Evolutionary conservation across 2,888 invertebrate species (phyloP).

Genomic region (Erpobdella octoculata): DNA sequence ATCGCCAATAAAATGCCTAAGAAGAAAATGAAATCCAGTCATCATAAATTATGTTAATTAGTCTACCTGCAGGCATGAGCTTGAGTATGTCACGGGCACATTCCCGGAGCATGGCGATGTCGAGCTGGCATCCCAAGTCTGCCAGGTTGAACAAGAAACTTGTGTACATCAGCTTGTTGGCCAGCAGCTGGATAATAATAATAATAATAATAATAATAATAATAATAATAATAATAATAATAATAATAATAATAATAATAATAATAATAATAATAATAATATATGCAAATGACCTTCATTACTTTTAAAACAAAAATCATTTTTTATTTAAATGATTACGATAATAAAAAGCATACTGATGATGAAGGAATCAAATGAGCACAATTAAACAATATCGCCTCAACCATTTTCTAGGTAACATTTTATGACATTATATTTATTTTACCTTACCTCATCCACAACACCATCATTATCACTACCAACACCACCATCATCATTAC

Average conservation of each 20-base stretch:
- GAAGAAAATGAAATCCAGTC: background rate
- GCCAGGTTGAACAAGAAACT: slow-evolving; percentile 64
- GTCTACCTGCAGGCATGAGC: slow-evolving; percentile 68
- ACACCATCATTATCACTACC: background rate
- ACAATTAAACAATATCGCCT: background rate
- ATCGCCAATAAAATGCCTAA: background rate
- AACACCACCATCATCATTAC: background rate
- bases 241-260: background rate
- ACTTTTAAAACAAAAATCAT: background rate
- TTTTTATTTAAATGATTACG: background rate
- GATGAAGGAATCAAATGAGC: background rate
- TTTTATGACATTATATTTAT: background rate
- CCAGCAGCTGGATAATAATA: slow-evolving; percentile 63
- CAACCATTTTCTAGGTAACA: background rate
- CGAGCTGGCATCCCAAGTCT: slow-evolving; percentile 74
- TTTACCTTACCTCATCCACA: background rate
- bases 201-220: background rate
- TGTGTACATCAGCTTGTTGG: slow-evolving; percentile 64
- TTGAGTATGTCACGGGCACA: slow-evolving; percentile 71
- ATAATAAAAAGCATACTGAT: too few species aligned
- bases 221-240: background rate
- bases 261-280: background rate
- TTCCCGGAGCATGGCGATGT: slow-evolving; percentile 72
- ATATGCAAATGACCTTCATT: background rate
- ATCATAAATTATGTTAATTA: background rate